A percentile compares a stretch with the other conserved stretches of the same genome.
These are phyloP conservation scores for Acleris cristana DNA, from an alignment of 2,888 invertebrate genomes.

Conservation along the genomic window DNA sequence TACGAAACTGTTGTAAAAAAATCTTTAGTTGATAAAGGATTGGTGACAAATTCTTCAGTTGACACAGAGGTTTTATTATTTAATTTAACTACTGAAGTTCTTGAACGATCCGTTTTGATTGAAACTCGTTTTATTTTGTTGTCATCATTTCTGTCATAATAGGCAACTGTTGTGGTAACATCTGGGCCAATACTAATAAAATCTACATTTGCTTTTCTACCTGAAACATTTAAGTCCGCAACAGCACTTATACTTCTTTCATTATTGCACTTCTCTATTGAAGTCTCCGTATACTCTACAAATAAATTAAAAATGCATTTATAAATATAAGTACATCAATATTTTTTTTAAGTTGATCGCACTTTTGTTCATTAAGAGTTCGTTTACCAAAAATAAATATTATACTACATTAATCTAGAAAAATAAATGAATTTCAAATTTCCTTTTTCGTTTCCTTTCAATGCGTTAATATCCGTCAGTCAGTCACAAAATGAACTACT, in stretches of 20 bases:
- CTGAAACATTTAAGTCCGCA: neutral
- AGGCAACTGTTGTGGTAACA: neutral
- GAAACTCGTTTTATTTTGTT: neutral
- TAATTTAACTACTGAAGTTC: neutral
- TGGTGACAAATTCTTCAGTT: neutral
- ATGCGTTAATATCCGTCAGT: too few species aligned
- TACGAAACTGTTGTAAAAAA: too few species aligned
- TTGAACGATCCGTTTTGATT: neutral
- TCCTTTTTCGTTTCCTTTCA: too few species aligned
- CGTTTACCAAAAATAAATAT: too few species aligned
- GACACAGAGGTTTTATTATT: neutral
- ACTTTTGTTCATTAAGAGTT: too few species aligned
- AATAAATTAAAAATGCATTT: neutral
- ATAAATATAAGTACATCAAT: too few species aligned
- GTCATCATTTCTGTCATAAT: constrained; percentile 7
- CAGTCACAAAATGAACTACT: too few species aligned
- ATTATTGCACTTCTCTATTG: neutral
- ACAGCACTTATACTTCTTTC: neutral
- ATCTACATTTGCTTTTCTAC: constrained; percentile 3
- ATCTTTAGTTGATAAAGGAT: too few species aligned
- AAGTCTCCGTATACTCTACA: neutral
- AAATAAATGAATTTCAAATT: too few species aligned
- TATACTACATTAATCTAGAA: too few species aligned
- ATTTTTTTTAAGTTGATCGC: too few species aligned
- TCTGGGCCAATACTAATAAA: neutral